Conservation (phyloP, 2,797 vertebrate species). For the Glossophaga mutica region DNA sequence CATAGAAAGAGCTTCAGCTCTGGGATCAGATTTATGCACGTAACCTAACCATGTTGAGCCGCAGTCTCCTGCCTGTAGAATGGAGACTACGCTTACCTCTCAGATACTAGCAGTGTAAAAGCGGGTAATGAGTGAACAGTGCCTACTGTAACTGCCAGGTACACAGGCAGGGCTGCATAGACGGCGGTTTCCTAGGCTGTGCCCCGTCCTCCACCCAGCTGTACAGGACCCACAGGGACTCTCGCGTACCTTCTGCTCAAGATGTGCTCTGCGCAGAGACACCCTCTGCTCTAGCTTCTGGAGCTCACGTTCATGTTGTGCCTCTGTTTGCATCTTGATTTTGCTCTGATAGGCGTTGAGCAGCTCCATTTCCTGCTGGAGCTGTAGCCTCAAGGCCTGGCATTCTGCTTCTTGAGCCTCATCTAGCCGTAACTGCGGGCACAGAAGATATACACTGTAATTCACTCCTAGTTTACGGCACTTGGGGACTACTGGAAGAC, state of each 20-base stretch:
- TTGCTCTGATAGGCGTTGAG: conserved; percentile 99
- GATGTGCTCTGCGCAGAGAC: conserved; percentile 95
- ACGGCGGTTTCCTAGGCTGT: neutral
- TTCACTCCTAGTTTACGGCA: neutral
- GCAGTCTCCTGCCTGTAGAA: neutral
- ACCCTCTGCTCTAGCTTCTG: conserved; percentile 99
- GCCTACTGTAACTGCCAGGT: neutral
- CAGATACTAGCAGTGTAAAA: neutral
- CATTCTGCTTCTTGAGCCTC: conserved; percentile 99
- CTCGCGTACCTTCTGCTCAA: conserved; percentile 93
- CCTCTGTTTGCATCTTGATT: conserved; percentile 99
- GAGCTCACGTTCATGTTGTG: conserved; percentile 97
- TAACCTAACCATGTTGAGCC: neutral
- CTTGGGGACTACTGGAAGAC: neutral
- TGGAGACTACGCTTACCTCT: neutral
- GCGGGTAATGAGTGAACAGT: neutral
- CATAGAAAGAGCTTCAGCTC: neutral
- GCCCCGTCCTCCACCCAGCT: rapidly evolving
- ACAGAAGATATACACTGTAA: conserved; percentile 54
- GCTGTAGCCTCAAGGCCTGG: conserved; percentile 98
- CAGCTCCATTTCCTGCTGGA: conserved; percentile 99
- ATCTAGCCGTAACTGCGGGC: conserved; percentile 93
- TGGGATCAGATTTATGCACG: neutral
- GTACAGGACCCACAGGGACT: rapidly evolving
- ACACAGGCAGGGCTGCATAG: neutral